Base-by-base conservation (phyloP, 1,140 invertebrate species). In the Tachypleus tridentatus region DNA sequence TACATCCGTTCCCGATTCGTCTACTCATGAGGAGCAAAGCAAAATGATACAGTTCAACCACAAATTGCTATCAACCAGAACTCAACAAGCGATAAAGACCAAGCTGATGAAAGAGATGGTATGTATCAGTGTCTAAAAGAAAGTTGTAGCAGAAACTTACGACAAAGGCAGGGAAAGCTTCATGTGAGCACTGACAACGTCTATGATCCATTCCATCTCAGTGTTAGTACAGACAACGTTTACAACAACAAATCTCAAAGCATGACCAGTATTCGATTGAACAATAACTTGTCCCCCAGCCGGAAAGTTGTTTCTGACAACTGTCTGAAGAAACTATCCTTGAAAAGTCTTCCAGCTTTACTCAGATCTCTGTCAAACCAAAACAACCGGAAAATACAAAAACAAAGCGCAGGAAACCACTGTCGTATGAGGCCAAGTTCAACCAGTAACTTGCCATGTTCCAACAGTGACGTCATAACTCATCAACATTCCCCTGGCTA, bases 291-390 rank as follows among this genome's bases (percentile, higher is more conserved):
- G 47, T 58, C 47, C 52, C 53, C 52, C 9, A 51, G 57, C 58
- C 62, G 67, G 8, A 71, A 71, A 64, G 64, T 66, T 48, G 62
- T 62, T 0, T 71, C 70, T 4, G 70, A 71, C 29, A 68, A 68
- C 51, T 68, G 66, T 3, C 61, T 71, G 6, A 68, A 60, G 8
- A 70, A 71, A 65, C 52, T 66, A 11, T 68, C 70, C 6, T 9
- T 66, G 8, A 63, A 49, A 8, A 66, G 49, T 57, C 54, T 64
- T 49, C 62, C 68, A 54, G 49, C 49, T 49, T 54, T 65, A 54
- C 57, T 70, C 49, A 62, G 67, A 56, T 65, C 68, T 29, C 64
- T 68, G n/a, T 58, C 70, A 68, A 71, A 64, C 68, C 68, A 70
- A 52, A 67, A 52, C n/a, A n/a, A n/a, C n/a, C n/a, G n/a, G n/a